Conservation (phyloP, 1,140 invertebrate genomes). For the Drosophila tani region DNA sequence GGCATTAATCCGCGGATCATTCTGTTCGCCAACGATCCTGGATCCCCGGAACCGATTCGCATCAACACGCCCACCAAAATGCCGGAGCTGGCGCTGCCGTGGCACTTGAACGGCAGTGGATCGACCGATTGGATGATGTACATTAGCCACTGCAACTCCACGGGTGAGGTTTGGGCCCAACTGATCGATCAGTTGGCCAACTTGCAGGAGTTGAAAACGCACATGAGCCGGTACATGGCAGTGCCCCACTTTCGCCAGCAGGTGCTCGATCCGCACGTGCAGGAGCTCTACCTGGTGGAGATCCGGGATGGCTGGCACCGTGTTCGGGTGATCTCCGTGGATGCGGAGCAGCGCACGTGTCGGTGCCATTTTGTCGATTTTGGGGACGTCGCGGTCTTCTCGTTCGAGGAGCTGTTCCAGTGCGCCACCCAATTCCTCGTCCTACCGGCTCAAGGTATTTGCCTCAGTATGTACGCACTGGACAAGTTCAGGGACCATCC, state of each 20-base stretch:
- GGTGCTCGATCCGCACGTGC: conserved; percentile 2
- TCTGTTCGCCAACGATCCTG: conserved; percentile 64
- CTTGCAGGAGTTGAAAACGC: conserved; percentile 65
- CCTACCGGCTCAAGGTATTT: conserved; percentile 76
- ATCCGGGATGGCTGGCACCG: conserved; percentile 79
- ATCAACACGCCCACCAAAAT: conserved; percentile 6
- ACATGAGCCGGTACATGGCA: conserved; percentile 69
- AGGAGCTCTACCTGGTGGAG: conserved; percentile 72
- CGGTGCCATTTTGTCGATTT: conserved; percentile 82
- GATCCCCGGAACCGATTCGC: not conserved
- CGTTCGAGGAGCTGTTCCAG: conserved; percentile 50
- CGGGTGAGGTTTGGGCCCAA: conserved; percentile 75
- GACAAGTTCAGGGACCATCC: conserved; percentile 84
- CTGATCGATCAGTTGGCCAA: conserved; percentile 74
- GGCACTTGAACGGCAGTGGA: conserved; percentile 18
- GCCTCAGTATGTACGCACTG: conserved; percentile 76
- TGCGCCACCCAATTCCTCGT: conserved; percentile 66
- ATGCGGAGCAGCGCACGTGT: conserved; percentile 52
- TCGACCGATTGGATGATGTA: conserved; percentile 75
- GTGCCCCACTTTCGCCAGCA: conserved; percentile 16
- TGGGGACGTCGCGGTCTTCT: conserved; percentile 69
- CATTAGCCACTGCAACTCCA: conserved; percentile 75
- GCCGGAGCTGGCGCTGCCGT: conserved; percentile 52
- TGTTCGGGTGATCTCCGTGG: conserved; percentile 65
- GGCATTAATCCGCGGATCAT: conserved; percentile 57